These are phyloP conservation scores for Strigamia maritima DNA, from an alignment of 2,888 invertebrate genomes.

Conservation along the genomic window DNA sequence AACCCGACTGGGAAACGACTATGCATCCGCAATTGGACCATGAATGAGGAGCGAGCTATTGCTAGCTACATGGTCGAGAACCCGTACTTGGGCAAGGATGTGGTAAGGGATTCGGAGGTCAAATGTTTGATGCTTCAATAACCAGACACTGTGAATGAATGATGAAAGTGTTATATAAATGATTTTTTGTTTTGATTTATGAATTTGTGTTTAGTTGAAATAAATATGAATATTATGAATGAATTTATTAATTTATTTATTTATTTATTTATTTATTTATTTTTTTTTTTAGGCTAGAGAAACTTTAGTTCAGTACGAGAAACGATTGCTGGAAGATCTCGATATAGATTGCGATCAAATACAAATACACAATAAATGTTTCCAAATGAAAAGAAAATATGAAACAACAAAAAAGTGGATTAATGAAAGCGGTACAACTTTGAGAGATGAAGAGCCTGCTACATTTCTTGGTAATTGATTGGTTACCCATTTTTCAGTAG, in stretches of 20 bases:
- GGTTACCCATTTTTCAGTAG: too few species aligned
- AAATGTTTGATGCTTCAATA: background rate
- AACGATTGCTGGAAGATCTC: background rate
- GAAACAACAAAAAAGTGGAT: background rate
- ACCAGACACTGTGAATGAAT: background rate
- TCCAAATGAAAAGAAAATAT: background rate
- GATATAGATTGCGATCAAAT: background rate
- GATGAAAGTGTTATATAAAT: too few species aligned
- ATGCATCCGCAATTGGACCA: background rate
- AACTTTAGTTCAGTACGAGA: background rate
- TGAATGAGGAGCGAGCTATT: background rate
- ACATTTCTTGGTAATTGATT: background rate
- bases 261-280: background rate
- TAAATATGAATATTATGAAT: too few species aligned
- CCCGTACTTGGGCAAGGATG: background rate
- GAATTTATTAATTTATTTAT: background rate
- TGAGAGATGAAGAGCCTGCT: background rate
- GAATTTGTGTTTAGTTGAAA: background rate
- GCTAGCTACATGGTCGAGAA: background rate
- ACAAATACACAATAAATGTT: background rate
- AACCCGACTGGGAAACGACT: background rate
- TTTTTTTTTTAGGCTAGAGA: background rate
- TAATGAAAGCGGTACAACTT: background rate
- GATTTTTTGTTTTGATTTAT: too few species aligned
- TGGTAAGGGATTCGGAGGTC: too few species aligned